Evolutionary conservation across 2,113 vertebrate genomes (phyloP), one percentile per base, ranked within the genome.

Genomic region (Mormyrus iriodes): DNA sequence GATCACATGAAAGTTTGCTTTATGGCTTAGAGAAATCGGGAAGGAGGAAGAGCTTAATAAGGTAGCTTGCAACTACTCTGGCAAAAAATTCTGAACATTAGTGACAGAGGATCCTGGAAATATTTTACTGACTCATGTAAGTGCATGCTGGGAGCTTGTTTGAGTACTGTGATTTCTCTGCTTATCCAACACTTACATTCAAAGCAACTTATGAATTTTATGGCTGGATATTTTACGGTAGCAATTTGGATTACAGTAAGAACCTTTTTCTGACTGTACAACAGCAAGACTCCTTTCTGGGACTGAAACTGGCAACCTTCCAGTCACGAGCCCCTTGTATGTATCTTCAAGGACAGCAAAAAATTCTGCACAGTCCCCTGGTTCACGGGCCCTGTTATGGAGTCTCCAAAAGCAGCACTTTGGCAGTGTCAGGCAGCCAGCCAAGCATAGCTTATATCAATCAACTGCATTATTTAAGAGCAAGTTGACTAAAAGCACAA

Each of bases 401-500:
- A 61, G 12, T 65, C 82, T 48, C 55, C n/a, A 19, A 85, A 90
- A 88, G 12, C 85, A 91, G 90, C 91, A 91, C 49, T 9, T 93
- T 94, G 93, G 93, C 90, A 42, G 89, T 39, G 51, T 86, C 87
- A 89, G 46, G 86, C 85, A 90, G 89, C 92, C 90, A 73, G 90
- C 88, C 88, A 90, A 93, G 90, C 91, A 88, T 4, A 44, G 92
- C 92, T 93, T 89, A 93, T 93, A 91, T 93, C 93, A 85, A 79
- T 83, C 85, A 88, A 91, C 93, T 92, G 44, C 69, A 61, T 90
- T 90, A 87, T 93, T 93, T 83, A 95, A 95, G 95, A 95, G 96
- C 94, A 92, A 94, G 94, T 94, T 94, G 93, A 95, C 95, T 95
- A 95, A 92, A 90, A 92, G 92, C 92, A 91, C 94, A 92, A 93